Conservation (phyloP, 2,888 invertebrate species). For the Papilio gigon region DNA sequence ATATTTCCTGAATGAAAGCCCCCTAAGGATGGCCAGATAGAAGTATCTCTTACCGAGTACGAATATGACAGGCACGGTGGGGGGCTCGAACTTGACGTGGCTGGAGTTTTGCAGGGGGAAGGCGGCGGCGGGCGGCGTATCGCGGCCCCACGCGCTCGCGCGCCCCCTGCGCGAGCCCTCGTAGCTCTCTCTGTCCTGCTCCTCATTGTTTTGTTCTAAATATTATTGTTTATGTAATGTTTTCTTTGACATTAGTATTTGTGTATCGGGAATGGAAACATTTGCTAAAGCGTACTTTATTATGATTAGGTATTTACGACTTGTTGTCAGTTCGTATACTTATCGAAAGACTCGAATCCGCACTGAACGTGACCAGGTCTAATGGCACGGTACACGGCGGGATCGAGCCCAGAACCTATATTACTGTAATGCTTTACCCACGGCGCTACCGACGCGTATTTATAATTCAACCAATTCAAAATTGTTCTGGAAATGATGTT, state of each 20-base stretch:
- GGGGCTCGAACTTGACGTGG: slow-evolving; percentile 92
- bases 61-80: slow-evolving; percentile 94
- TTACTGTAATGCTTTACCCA: no score
- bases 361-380: no score
- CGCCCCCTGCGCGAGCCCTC: slow-evolving; percentile 66
- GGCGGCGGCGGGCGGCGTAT: slow-evolving; percentile 86
- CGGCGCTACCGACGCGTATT: no score
- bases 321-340: no score
- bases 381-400: no score
- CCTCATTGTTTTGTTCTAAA: slow-evolving; percentile 89
- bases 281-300: no score
- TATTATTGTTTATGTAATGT: neutral
- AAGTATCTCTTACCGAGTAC: slow-evolving; percentile 86
- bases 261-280: no score
- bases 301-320: no score
- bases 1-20: neutral
- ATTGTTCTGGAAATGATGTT: no score
- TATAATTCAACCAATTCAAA: no score
- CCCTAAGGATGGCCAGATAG: neutral
- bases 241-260: neutral
- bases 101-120: slow-evolving; percentile 91
- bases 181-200: slow-evolving; percentile 67
- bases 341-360: no score
- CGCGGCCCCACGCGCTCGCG: slow-evolving; percentile 80
- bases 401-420: no score